Evolutionary conservation across 92 coral and sea anemone species (phyloP), one percentile per base, ranked within the genome.

Genomic region (Palythoa caribaeorum): DNA sequence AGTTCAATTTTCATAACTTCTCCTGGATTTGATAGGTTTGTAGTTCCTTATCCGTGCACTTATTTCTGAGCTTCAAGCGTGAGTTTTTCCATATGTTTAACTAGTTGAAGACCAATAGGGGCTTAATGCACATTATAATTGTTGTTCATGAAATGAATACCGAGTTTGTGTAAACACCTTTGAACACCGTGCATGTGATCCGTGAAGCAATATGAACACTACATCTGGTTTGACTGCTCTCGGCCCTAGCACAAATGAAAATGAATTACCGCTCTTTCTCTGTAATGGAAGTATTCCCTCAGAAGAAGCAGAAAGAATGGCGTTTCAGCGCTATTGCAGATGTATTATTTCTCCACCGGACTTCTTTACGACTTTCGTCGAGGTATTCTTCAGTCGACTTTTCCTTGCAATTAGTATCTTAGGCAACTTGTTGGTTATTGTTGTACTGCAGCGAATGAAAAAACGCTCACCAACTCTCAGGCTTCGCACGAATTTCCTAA

Each of bases 371-470:
- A 65, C 88, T 57, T 88, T 84, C 9, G 71, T 39, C 21, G 98
- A 95, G 63, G 77, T 89, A 44, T 84, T 95, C 14, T 84, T 95
- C 76, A 95, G 91, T 89, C 94, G 94, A 75, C 78, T 95, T 79
- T 83, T 95, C n/a, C 77, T 95, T 40, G 47, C 91, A 38, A 88
- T 95, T 35, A 93, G 94, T 3, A 78, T 93, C 28, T 57, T 91
- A 40, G 98, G 98, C 9, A 95, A 95, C 28, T n/a, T 88, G 20
- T 85, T 95, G 20, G 98, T 95, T 54, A 90, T 95, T 16, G 69
- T 84, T 16, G 92, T 95, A 21, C 78, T 95, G 15, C 91, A 93
- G 79, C 93, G 96, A 47, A 93, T 92, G 96, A 93, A 90, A 69
- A 92, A 87, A 60, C 78, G 85, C 13, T 81, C 84, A 83, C 91